phyloP scores from a whole-genome alignment of 2,888 invertebrate species.

The Lochmaea crataegi region DNA sequence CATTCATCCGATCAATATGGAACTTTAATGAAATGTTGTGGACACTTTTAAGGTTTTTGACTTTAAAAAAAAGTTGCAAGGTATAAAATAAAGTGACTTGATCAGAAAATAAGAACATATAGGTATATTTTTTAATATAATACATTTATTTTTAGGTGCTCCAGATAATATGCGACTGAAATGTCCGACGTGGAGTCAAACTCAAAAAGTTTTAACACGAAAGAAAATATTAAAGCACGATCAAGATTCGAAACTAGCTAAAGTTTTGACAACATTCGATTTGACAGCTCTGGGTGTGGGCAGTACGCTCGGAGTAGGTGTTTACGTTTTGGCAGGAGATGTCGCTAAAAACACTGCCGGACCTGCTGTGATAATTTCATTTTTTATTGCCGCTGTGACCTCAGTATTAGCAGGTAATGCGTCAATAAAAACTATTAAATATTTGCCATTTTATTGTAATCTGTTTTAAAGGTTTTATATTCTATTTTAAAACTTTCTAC shows the following conservation, averaged over 20 bases:
- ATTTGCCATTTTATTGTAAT: no score
- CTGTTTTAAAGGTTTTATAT: no score
- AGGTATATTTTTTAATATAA: no score
- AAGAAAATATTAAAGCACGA: constrained; percentile 64
- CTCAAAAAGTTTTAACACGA: constrained; percentile 59
- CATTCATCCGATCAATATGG: no score
- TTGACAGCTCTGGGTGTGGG: constrained; percentile 86
- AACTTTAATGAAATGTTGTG: no score
- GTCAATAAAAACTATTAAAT: no score
- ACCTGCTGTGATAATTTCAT: constrained; percentile 87
- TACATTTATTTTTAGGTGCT: constrained; percentile 38
- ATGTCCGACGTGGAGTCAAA: constrained; percentile 52
- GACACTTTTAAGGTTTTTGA: background rate
- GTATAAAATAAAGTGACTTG: no score
- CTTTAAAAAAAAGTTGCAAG: no score
- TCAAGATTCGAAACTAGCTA: constrained; percentile 69
- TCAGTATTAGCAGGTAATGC: constrained; percentile 85
- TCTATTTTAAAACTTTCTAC: no score
- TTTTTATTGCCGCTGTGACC: constrained; percentile 90
- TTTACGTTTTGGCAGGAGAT: constrained; percentile 89
- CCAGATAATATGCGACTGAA: constrained; percentile 47
- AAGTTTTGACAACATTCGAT: constrained; percentile 84
- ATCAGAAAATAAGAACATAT: no score
- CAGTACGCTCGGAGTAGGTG: constrained; percentile 88
- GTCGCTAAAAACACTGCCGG: constrained; percentile 86